Percentiles rank a stretch among this genome's conserved stretches.
phyloP scores from a whole-genome alignment of 2,797 vertebrate genomes.

The Amniataba percoides region DNA sequence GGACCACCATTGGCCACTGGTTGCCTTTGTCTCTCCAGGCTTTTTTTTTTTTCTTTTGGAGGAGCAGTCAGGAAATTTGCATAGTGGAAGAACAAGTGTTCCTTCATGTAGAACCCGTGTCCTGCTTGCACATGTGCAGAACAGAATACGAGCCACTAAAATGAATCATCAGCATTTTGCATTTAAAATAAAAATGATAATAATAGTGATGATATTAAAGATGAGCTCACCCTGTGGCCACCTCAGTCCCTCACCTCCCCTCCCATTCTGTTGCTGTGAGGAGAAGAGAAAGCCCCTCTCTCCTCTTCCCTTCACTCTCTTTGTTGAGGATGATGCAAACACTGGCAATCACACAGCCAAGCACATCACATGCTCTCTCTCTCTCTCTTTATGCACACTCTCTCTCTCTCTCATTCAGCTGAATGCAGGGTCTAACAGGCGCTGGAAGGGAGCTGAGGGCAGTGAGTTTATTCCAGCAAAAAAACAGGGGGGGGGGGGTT shows the following conservation, averaged over 20 bases:
- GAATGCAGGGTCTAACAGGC: slow-evolving; percentile 48
- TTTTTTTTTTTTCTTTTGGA: slow-evolving; percentile 10
- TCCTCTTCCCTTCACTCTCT: slow-evolving; percentile 57
- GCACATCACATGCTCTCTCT: slow-evolving; percentile 40
- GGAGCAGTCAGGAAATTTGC: slow-evolving; percentile 55
- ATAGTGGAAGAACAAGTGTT: slow-evolving; percentile 73
- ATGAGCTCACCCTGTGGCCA: slow-evolving; percentile 43
- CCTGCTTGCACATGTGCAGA: slow-evolving; percentile 2
- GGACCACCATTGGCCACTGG: slow-evolving; percentile 72
- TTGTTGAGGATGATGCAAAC: slow-evolving; percentile 89
- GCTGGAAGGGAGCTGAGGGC: slow-evolving; percentile 43
- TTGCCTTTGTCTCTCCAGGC: slow-evolving; percentile 78
- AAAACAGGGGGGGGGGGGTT: slow-evolving; percentile 6
- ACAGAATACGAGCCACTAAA: slow-evolving; percentile 21
- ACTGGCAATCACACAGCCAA: slow-evolving; percentile 80
- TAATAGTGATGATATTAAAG: slow-evolving; percentile 47
- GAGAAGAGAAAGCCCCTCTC: slow-evolving; percentile 43
- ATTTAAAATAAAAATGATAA: no score
- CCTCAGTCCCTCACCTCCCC: not conserved
- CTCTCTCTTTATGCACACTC: slow-evolving; percentile 17
- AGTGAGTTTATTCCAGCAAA: slow-evolving; percentile 69
- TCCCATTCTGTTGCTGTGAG: slow-evolving; percentile 63
- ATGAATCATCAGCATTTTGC: slow-evolving; percentile 54
- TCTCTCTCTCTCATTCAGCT: slow-evolving; percentile 55
- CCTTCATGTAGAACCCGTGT: not conserved